Conservation (phyloP, 1,140 invertebrate species). For the Melanaphis sacchari region DNA sequence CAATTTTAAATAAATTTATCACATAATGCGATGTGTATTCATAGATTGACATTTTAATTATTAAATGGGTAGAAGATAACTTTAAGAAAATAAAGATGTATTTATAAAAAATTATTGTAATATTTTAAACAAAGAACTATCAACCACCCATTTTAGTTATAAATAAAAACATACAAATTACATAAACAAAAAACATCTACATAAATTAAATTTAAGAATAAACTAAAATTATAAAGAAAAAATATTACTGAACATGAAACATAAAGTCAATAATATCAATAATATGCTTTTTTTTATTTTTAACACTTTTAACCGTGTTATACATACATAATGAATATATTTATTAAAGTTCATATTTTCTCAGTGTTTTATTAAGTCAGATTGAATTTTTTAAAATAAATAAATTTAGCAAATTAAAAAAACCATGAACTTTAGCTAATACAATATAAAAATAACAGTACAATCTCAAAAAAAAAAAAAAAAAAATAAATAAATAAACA, state of each 20-base stretch:
- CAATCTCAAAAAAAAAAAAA: not conserved
- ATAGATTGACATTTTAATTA: not conserved
- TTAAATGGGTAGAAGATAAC: not conserved
- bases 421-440: not conserved
- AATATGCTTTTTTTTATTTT: not conserved
- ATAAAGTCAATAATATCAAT: not conserved
- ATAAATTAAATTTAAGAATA: not conserved
- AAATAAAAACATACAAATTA: not conserved
- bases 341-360: not conserved
- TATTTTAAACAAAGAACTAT: not conserved
- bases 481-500: not conserved
- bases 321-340: not conserved
- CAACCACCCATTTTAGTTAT: not conserved
- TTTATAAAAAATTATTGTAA: not conserved
- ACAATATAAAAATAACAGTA: not conserved
- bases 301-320: not conserved
- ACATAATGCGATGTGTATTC: conserved; percentile 8
- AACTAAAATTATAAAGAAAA: not conserved
- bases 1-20: not conserved
- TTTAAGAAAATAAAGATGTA: conserved; percentile 1
- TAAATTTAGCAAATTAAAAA: not conserved
- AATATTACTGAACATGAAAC: not conserved
- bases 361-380: not conserved
- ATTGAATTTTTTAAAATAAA: not conserved
- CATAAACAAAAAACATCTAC: not conserved